Conservation (phyloP, 2,797 vertebrate species). For the Tapirus indicus region DNA sequence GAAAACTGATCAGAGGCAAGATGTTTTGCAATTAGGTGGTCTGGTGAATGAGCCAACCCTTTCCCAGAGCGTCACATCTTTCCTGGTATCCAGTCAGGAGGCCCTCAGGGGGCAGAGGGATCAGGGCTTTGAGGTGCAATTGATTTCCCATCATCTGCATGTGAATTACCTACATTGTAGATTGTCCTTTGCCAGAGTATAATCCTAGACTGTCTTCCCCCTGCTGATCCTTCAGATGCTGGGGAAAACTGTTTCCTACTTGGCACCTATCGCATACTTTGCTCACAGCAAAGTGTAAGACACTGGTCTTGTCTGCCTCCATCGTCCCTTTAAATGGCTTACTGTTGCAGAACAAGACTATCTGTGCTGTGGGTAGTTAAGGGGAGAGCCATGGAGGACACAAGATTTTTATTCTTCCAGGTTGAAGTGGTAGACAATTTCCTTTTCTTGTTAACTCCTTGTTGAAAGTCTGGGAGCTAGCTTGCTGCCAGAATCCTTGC, state of each 20-base stretch:
- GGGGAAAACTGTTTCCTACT: neutral
- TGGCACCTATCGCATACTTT: neutral
- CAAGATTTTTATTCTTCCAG: neutral
- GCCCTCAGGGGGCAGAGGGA: too few relatives aligned
- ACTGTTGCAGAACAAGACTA: conserved; percentile 59
- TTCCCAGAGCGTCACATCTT: neutral
- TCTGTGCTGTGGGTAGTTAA: conserved; percentile 1
- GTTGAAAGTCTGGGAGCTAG: neutral
- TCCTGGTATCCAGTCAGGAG: neutral
- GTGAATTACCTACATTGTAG: neutral
- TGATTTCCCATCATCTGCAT: neutral
- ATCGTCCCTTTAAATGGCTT: conserved; percentile 65
- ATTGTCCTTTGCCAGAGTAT: neutral
- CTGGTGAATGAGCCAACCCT: neutral
- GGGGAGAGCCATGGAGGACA: conserved; percentile 12
- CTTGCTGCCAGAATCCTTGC: neutral
- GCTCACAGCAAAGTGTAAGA: neutral
- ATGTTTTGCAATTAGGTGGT: neutral
- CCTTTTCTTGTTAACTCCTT: conserved; percentile 43
- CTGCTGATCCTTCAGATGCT: neutral
- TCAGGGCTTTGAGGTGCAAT: neutral
- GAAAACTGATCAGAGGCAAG: neutral
- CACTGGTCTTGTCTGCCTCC: neutral
- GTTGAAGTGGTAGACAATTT: neutral
- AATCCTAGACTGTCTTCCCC: neutral